These are phyloP conservation scores for Dicycla oo DNA, from an alignment of 2,888 invertebrate species.

Conservation along the genomic window DNA sequence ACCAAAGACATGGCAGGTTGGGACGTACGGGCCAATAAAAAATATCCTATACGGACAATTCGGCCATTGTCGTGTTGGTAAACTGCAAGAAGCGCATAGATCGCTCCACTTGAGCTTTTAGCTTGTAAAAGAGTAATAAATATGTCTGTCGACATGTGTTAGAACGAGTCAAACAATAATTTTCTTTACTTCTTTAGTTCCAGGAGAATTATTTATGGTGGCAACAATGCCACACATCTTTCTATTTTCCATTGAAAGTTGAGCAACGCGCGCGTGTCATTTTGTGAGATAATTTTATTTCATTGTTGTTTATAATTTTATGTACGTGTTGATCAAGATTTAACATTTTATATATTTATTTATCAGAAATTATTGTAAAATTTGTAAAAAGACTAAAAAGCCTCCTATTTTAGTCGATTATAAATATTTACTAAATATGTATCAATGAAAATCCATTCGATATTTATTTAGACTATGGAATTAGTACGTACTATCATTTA, in stretches of 20 bases:
- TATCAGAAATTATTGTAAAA: not conserved
- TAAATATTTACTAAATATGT: not conserved
- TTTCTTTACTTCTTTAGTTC: constrained; percentile 67
- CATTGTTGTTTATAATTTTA: constrained; percentile 17
- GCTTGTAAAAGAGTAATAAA: constrained; percentile 89
- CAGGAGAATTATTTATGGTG: constrained; percentile 74
- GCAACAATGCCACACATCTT: constrained; percentile 70
- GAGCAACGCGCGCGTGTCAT: constrained; percentile 41
- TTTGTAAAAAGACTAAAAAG: too few species aligned
- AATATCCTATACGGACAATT: constrained; percentile 89
- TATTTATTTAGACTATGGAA: not conserved
- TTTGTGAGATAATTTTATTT: constrained; percentile 14
- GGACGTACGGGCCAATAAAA: constrained; percentile 89
- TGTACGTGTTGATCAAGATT: not conserved
- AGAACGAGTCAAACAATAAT: constrained; percentile 87
- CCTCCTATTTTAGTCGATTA: constrained; percentile 21
- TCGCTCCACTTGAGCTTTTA: constrained; percentile 88
- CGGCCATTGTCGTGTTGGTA: constrained; percentile 91
- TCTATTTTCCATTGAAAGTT: constrained; percentile 39
- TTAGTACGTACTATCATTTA: not conserved
- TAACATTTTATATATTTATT: too few species aligned
- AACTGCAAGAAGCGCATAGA: constrained; percentile 90
- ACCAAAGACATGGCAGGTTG: constrained; percentile 91
- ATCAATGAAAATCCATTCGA: too few species aligned
- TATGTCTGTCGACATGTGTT: constrained; percentile 87